Evolutionary conservation across 2,888 invertebrate species (phyloP).

Genomic region (Yponomeuta sedellus): DNA sequence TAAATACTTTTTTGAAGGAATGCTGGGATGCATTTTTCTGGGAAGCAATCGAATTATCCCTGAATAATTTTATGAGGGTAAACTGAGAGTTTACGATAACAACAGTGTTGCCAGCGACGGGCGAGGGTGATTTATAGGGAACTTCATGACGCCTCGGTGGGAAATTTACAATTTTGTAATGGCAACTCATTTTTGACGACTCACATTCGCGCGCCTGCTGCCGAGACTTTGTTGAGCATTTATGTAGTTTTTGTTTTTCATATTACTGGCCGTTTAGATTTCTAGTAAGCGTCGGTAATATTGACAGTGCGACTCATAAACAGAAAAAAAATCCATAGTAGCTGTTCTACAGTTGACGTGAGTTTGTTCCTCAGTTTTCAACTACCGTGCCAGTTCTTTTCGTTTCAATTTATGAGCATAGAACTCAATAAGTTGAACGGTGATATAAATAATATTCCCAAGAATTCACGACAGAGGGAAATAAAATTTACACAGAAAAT

Average conservation of each 20-base stretch:
- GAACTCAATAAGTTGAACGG: not conserved
- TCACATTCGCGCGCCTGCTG: conserved; percentile 19
- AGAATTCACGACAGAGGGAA: not conserved
- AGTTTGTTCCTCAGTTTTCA: too few species aligned
- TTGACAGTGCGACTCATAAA: too few species aligned
- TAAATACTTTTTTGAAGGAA: conserved; percentile 7
- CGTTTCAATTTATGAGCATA: not conserved
- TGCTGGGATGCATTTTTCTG: conserved; percentile 29
- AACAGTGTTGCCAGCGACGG: conserved; percentile 39
- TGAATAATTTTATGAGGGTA: conserved; percentile 43
- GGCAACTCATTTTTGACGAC: conserved; percentile 42
- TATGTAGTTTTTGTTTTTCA: conserved; percentile 12
- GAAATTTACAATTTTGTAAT: conserved; percentile 39
- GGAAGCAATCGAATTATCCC: conserved; percentile 62
- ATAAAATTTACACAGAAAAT: conserved; percentile 18
- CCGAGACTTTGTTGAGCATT: conserved; percentile 26
- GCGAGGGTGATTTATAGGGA: conserved; percentile 37
- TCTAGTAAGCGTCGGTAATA: not conserved
- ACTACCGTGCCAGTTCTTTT: too few species aligned
- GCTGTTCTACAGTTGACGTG: too few species aligned
- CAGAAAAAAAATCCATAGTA: too few species aligned
- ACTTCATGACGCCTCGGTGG: conserved; percentile 33
- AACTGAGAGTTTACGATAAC: conserved; percentile 31
- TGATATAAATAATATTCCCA: not conserved
- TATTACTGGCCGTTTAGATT: conserved; percentile 16